phyloP scores from a whole-genome alignment of 2,888 invertebrate genomes.

The Iphiclides podalirius region DNA sequence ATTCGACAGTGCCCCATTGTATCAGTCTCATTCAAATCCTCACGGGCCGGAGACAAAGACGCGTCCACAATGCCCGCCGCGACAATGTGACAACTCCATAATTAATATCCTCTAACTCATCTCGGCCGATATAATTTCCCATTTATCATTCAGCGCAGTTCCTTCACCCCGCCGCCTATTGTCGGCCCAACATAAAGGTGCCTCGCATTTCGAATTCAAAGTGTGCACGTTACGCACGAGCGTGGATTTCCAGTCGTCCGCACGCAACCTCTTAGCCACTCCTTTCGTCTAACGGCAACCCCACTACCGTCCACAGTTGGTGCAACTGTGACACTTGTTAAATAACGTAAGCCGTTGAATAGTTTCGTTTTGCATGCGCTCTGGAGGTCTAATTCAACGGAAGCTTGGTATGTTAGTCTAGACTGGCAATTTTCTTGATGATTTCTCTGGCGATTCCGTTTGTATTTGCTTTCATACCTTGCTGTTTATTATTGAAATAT shows the following conservation, averaged over 20 bases:
- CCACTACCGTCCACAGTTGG: slow-evolving; percentile 8
- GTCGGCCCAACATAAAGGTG: slow-evolving; percentile 66
- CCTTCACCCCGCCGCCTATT: slow-evolving; percentile 70
- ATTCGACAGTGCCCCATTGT: slow-evolving; percentile 53
- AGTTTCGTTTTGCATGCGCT: too few relatives aligned
- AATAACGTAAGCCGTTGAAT: too few relatives aligned
- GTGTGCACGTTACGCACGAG: slow-evolving; percentile 74
- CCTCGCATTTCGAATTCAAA: slow-evolving; percentile 69
- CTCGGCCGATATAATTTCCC: slow-evolving; percentile 75
- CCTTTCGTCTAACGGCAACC: slow-evolving; percentile 25
- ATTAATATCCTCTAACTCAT: slow-evolving; percentile 78
- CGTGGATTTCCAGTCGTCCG: slow-evolving; percentile 46
- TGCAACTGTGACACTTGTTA: too few relatives aligned
- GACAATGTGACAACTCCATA: slow-evolving; percentile 77
- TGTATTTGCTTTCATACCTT: too few relatives aligned
- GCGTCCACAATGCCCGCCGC: slow-evolving; percentile 55
- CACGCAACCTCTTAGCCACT: slow-evolving; percentile 24
- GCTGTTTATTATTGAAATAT: too few relatives aligned
- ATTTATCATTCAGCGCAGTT: slow-evolving; percentile 68
- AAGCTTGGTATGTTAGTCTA: too few relatives aligned
- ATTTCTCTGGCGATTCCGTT: too few relatives aligned
- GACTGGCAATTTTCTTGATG: too few relatives aligned
- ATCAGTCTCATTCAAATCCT: slow-evolving; percentile 52
- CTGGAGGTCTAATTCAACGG: too few relatives aligned
- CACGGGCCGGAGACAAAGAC: slow-evolving; percentile 70